Evolutionary conservation across 2,113 vertebrate genomes (phyloP), one percentile per base, ranked within the genome.

Genomic region (Pseudolaguvia tuberculata): DNA sequence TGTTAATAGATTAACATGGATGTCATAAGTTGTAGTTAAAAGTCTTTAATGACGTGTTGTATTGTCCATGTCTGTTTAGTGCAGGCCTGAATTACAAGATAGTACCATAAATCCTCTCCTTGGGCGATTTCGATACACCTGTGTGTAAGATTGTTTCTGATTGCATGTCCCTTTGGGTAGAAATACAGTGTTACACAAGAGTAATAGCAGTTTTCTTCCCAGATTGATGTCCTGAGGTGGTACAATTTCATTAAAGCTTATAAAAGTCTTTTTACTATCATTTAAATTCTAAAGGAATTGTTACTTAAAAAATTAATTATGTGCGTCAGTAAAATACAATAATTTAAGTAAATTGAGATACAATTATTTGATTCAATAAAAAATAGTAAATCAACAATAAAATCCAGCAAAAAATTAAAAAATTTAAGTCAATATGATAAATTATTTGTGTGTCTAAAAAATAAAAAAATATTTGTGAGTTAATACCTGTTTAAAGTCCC

Each of bases 401-500:
- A n/a, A n/a, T n/a, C n/a, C n/a, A n/a, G n/a, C n/a, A n/a, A n/a
- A n/a, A n/a, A n/a, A n/a, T n/a, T n/a, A n/a, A n/a, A n/a, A n/a
- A n/a, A n/a, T 35, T 35, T 35, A 6, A 35, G 31, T 35, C 31
- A 35, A 35, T 35, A 35, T 4, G 31, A 35, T 35, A 6, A 35
- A 35, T 35, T 6, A 35, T 35, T 35, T 35, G 35, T 35, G 35
- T 23, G 52, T n/a, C 55, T 17, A 39, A 2, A 12, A 9, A 14
- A 14, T 21, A 1, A 42, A 5, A 23, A 18, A 25, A 53, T 59
- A 45, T 5, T 8, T 55, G 9, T 13, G 21, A 17, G 13, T 23
- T 9, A 15, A n/a, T 74, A 91, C 90, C 86, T 89, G 88, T 85
- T 83, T 83, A 27, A 91, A 90, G 73, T 89, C 85, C 90, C 90